Evolutionary conservation across 2,113 vertebrate species (phyloP).

Genomic region (Picathartes gymnocephalus): DNA sequence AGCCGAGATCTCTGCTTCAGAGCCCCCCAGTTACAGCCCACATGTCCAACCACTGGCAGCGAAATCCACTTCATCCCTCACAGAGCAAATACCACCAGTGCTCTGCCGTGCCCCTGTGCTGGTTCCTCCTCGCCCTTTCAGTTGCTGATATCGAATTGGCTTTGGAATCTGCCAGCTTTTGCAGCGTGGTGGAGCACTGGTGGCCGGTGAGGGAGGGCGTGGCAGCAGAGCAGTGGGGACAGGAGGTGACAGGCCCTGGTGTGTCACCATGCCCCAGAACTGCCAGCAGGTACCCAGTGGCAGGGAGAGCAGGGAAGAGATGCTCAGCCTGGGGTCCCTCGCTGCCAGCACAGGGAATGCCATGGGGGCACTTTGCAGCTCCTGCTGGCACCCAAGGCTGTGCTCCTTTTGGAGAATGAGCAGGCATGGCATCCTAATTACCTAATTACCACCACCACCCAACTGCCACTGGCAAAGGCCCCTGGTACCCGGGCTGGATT

Average conservation of each 20-base stretch:
- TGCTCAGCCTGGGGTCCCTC: fast-evolving
- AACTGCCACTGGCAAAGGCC: neutral
- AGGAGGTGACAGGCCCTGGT: neutral
- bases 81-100: neutral
- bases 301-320: fast-evolving
- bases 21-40: neutral
- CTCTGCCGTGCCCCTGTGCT: neutral
- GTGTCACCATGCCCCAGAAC: neutral
- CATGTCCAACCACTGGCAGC: neutral
- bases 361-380: no score
- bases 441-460: neutral
- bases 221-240: neutral
- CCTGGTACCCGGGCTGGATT: neutral
- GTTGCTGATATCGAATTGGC: neutral
- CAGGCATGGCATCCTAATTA: neutral
- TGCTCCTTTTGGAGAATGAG: neutral
- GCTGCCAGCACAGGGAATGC: neutral
- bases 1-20: slow-evolving; percentile 4
- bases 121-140: fast-evolving
- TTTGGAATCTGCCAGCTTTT: neutral
- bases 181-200: neutral
- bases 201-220: neutral
- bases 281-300: neutral
- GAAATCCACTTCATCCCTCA: slow-evolving; percentile 34
- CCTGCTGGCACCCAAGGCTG: neutral